A percentile compares a stretch with the other conserved stretches of the same genome.
Conservation (phyloP, 2,888 invertebrate genomes). For the Ochropleura leucogaster region DNA sequence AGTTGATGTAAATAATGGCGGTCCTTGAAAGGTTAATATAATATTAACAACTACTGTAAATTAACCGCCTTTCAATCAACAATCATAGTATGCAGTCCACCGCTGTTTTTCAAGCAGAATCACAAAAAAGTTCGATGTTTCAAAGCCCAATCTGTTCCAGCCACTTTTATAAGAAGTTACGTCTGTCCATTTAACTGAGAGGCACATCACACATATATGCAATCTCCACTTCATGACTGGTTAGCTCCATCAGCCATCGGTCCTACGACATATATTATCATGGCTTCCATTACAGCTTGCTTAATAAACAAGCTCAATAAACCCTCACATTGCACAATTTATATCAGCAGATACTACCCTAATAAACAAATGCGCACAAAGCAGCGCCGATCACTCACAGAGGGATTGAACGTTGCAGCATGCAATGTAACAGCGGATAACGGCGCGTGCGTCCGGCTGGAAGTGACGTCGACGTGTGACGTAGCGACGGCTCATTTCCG, state of each 20-base stretch:
- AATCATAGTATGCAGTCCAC: background rate
- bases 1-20: no score
- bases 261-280: background rate
- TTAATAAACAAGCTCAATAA: slow-evolving; percentile 7
- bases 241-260: background rate
- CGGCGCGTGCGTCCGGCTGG: slow-evolving; percentile 57
- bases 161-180: background rate
- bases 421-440: slow-evolving; percentile 47
- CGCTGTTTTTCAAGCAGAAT: background rate
- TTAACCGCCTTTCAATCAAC: background rate
- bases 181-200: background rate
- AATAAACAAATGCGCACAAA: slow-evolving; percentile 36
- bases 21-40: no score
- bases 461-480: slow-evolving; percentile 60
- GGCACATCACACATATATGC: background rate
- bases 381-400: slow-evolving; percentile 48
- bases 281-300: background rate
- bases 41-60: background rate
- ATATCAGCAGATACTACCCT: slow-evolving; percentile 21
- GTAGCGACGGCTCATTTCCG: slow-evolving; percentile 57
- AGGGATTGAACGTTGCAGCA: slow-evolving; percentile 53
- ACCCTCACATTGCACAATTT: slow-evolving; percentile 8
- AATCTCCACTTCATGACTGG: no score
- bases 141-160: background rate
- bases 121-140: no score